phyloP scores from a whole-genome alignment of 1,140 invertebrate genomes.

The Temnothorax longispinosus region DNA sequence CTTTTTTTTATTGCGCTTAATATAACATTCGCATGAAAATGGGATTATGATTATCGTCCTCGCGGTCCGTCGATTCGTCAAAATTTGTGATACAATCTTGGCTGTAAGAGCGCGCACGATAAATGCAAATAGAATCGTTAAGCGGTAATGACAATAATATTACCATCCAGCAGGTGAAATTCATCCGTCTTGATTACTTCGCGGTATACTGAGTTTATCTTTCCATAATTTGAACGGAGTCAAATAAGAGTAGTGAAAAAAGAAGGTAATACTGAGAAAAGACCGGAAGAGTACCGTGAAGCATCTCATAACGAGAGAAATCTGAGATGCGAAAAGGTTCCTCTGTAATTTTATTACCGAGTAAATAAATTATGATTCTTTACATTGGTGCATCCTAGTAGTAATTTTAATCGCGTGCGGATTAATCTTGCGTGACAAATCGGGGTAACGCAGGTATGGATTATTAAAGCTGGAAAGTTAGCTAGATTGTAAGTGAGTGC shows the following conservation, averaged over 20 bases:
- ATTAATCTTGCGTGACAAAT: conserved; percentile 33
- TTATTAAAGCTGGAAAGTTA: conserved; percentile 20
- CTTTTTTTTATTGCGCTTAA: conserved; percentile 1
- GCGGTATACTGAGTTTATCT: neutral
- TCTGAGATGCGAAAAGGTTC: neutral
- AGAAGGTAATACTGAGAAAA: neutral
- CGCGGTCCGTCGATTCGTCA: neutral
- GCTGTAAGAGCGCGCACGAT: neutral
- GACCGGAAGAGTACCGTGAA: conserved; percentile 8
- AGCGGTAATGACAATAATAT: conserved; percentile 25
- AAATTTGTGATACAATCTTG: conserved; percentile 22
- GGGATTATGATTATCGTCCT: neutral
- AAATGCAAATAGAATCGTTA: conserved; percentile 21
- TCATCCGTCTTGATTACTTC: conserved; percentile 29
- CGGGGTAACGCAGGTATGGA: neutral
- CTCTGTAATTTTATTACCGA: conserved; percentile 38
- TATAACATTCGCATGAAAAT: conserved; percentile 3
- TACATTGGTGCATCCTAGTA: neutral
- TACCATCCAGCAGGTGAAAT: conserved; percentile 27
- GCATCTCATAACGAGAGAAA: conserved; percentile 15
- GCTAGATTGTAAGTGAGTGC: neutral
- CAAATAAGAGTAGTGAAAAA: conserved; percentile 30
- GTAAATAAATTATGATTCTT: conserved; percentile 9
- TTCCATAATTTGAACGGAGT: conserved; percentile 28
- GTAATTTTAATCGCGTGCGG: conserved; percentile 35